Conservation (phyloP, 2,888 invertebrate genomes). For the Morpho helenor region DNA sequence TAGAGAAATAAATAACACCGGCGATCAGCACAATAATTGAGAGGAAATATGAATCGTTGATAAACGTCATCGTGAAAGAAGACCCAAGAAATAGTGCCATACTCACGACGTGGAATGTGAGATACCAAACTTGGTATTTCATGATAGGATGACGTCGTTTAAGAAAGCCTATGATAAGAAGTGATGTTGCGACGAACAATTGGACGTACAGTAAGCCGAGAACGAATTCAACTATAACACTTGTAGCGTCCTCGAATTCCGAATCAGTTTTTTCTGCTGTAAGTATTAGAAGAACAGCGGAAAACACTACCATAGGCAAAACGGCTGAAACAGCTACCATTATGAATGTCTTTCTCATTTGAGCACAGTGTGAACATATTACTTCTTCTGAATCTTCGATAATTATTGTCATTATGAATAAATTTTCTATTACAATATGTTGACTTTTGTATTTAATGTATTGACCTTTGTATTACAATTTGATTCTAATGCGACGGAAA, state of each 20-base stretch:
- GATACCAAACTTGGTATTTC: conserved; percentile 51
- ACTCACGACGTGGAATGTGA: conserved; percentile 43
- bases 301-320: conserved; percentile 51
- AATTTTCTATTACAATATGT: too few species aligned
- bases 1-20: conserved; percentile 40
- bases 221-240: conserved; percentile 44
- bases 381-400: conserved; percentile 47
- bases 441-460: too few species aligned
- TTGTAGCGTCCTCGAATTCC: conserved; percentile 33
- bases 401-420: conserved; percentile 37
- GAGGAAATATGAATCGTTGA: conserved; percentile 37
- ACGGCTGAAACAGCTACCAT: conserved; percentile 52
- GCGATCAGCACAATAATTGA: conserved; percentile 33
- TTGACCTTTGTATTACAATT: background rate
- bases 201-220: conserved; percentile 51
- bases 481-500: too few species aligned
- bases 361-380: conserved; percentile 44
- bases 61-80: conserved; percentile 40
- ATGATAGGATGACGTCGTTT: conserved; percentile 40
- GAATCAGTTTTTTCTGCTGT: conserved; percentile 32
- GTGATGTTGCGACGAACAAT: conserved; percentile 47
- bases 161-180: conserved; percentile 45
- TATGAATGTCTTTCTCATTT: conserved; percentile 43
- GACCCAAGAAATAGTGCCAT: conserved; percentile 42
- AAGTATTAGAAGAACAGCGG: conserved; percentile 40